Evolutionary conservation across 2,113 vertebrate genomes (phyloP).

Genomic region (Zapornia atra): DNA sequence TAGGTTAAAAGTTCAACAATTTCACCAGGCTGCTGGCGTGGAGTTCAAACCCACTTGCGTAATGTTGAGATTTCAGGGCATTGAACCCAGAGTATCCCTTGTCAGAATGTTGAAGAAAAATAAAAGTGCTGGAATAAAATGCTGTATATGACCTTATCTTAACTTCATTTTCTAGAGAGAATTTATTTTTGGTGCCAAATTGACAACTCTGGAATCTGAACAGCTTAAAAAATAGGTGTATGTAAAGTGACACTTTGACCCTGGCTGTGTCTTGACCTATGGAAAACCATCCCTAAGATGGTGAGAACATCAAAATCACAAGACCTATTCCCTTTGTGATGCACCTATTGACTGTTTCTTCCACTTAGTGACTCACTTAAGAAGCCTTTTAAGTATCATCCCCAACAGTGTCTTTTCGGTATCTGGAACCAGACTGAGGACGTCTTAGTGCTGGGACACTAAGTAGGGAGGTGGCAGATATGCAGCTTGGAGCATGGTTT

Average conservation of each 20-base stretch:
- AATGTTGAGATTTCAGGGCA: conserved; percentile 61
- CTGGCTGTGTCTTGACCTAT: neutral
- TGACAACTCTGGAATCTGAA: neutral
- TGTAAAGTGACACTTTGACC: neutral
- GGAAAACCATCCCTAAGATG: neutral
- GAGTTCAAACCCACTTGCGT: conserved; percentile 55
- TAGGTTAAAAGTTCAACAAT: conserved; percentile 70
- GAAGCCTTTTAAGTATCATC: neutral
- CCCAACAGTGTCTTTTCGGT: neutral
- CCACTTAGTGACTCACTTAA: neutral
- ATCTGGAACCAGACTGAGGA: neutral
- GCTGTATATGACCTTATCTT: conserved; percentile 31
- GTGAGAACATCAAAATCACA: neutral
- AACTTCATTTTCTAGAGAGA: conserved; percentile 21
- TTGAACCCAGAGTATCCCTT: conserved; percentile 47
- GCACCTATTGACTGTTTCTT: neutral
- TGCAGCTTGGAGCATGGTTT: neutral
- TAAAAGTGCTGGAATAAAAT: conserved; percentile 54
- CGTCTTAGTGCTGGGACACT: neutral
- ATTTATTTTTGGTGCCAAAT: conserved; percentile 7
- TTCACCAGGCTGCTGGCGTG: conserved; percentile 52
- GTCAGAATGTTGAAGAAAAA: conserved; percentile 59
- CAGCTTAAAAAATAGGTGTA: neutral
- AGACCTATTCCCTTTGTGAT: neutral
- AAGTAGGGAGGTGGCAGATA: neutral